Base-by-base conservation (phyloP, 1,140 invertebrate genomes). In the Dryas iulia region DNA sequence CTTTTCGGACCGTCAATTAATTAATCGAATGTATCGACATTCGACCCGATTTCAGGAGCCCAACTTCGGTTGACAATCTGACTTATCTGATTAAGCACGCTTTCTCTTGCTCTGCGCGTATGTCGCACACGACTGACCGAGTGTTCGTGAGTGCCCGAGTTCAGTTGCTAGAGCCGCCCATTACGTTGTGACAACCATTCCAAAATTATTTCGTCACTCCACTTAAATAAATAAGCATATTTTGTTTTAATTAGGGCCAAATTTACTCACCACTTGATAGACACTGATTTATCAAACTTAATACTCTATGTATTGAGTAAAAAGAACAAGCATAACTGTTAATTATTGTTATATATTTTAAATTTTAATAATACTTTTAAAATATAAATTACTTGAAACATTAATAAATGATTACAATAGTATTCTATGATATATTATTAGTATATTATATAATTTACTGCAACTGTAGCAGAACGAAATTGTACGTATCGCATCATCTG, bases 11-110 rank as follows among this genome's bases (percentile, higher is more conserved):
- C 83, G 89, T 87, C 87, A 87, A 89, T 88, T 91, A 91, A 91
- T 90, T 87, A 90, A 88, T 88, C 84, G 89, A 83, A 83, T 91
- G 83, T 87, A 89, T 90, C 89, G 87, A 90, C 86, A 89, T 84
- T 88, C 84, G 89, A 91, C 87, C 89, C 87, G 85, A 88, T 90
- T 91, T 90, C 87, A 89, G 89, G 87, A 89, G 89, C 83, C 77
- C 84, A 83, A 84, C 80, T 85, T 81, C 82, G 85, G 87, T 90
- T 90, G 89, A 91, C 89, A 89, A 90, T 87, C 83, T 87, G 80
- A 87, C 81, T 90, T 91, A 90, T 91, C 89, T 91, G 87, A 91
- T 91, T 85, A 86, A 91, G 83, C 87, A 89, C 89, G 89, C 89
- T 91, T 91, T 91, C 89, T 90, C 89, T 86, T 77, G 66, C 70